These are phyloP conservation scores for Seriola quinqueradiata DNA, from an alignment of 2,113 vertebrate genomes.

Conservation along the genomic window DNA sequence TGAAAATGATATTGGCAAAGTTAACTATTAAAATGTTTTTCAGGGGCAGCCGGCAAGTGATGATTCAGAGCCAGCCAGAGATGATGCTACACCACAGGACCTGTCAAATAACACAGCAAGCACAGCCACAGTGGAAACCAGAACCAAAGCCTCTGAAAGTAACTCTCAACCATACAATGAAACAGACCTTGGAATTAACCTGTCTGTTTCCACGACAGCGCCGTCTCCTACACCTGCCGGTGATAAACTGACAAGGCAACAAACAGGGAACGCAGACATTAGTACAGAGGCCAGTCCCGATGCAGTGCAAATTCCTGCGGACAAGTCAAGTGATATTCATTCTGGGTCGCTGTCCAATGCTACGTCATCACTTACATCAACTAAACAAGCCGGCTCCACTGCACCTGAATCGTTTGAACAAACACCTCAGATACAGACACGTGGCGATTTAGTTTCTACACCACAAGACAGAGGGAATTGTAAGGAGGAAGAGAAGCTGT, in stretches of 20 bases:
- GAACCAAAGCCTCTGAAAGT: neutral
- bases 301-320: accelerated
- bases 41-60: neutral
- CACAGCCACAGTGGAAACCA: neutral
- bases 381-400: neutral
- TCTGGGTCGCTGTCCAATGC: accelerated
- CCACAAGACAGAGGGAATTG: neutral
- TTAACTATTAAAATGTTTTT: slow-evolving; percentile 3
- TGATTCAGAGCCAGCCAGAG: neutral
- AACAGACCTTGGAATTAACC: neutral
- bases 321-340: neutral
- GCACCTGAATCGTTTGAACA: neutral
- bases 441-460: neutral
- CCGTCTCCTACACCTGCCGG: neutral
- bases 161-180: neutral
- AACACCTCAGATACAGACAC: neutral
- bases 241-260: neutral
- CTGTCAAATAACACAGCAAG: accelerated
- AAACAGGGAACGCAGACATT: accelerated
- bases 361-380: neutral
- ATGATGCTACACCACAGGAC: neutral
- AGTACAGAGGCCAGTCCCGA: accelerated
- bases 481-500: neutral
- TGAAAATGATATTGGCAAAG: neutral
- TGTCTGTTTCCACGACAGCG: accelerated